phyloP scores from a whole-genome alignment of 2,797 vertebrate genomes.

The Manis javanica region DNA sequence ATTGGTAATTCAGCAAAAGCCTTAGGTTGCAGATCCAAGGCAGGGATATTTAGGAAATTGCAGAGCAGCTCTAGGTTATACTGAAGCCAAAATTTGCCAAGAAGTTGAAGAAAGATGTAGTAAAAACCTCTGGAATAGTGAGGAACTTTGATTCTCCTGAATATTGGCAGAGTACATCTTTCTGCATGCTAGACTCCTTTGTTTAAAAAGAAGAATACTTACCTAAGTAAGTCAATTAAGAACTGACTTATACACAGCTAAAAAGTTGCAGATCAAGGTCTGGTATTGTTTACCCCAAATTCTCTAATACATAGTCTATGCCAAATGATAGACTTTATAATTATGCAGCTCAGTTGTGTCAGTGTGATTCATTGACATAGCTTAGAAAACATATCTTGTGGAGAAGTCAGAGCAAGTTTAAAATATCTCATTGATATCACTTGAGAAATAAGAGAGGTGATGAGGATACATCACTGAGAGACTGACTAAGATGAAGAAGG shows the following conservation, averaged over 20 bases:
- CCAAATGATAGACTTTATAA: background rate
- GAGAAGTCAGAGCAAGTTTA: background rate
- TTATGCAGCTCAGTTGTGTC: background rate
- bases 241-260: background rate
- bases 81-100: background rate
- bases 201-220: background rate
- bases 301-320: background rate
- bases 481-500: background rate
- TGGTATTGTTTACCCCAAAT: background rate
- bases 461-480: background rate
- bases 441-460: background rate
- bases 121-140: background rate
- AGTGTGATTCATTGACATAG: background rate
- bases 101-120: background rate
- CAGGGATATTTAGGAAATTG: background rate
- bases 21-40: background rate
- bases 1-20: background rate
- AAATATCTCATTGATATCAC: background rate
- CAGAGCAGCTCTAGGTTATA: background rate
- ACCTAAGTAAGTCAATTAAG: background rate
- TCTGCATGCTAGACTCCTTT: background rate
- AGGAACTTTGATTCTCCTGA: background rate
- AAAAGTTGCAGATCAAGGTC: background rate
- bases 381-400: background rate
- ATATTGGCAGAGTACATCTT: background rate